phyloP scores from a whole-genome alignment of 2,113 vertebrate species.

The Barnardius zonarius region DNA sequence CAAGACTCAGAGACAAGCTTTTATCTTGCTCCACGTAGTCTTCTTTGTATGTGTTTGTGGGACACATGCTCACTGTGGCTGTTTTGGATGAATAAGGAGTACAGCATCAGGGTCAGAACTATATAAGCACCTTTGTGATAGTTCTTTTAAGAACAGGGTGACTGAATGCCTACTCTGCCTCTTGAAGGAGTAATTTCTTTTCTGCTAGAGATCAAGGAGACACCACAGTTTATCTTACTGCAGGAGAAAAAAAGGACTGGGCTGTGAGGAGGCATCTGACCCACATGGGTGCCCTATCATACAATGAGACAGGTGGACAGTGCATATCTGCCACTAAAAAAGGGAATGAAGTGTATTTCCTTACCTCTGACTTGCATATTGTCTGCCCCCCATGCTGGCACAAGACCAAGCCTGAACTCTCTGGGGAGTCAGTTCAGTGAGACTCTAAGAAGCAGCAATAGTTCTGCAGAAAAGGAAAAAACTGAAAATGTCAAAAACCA shows the following conservation, averaged over 20 bases:
- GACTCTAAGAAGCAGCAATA: background rate
- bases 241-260: background rate
- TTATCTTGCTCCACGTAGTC: background rate
- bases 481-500: background rate
- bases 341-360: background rate
- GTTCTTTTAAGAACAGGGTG: background rate
- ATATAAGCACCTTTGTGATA: background rate
- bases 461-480: background rate
- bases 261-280: background rate
- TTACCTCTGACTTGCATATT: background rate
- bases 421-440: background rate
- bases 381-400: background rate
- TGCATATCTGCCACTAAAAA: background rate
- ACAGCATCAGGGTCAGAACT: background rate
- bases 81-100: background rate
- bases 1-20: background rate
- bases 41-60: background rate
- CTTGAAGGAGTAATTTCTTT: background rate
- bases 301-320: background rate
- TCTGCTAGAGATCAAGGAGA: background rate
- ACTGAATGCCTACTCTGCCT: background rate
- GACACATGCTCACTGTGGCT: background rate
- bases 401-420: background rate
- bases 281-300: background rate
- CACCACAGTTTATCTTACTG: background rate